Percentiles rank a stretch among this genome's conserved stretches.
phyloP scores from a whole-genome alignment of 2,888 invertebrate genomes.

The Melanostoma mellinum region DNA sequence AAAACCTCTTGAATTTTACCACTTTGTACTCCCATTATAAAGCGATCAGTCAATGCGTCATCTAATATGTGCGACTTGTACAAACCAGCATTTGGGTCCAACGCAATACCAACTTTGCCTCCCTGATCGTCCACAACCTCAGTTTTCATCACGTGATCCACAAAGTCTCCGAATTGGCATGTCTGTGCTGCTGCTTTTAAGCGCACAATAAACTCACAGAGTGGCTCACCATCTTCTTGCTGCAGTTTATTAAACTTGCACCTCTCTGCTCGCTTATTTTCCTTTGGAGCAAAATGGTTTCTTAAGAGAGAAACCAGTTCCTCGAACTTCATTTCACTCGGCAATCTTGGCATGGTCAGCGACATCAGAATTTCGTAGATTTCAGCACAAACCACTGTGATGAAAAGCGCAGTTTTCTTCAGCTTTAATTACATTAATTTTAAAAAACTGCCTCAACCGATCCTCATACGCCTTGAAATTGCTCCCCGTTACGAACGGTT shows the following conservation, averaged over 20 bases:
- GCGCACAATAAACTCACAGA: conserved; percentile 6
- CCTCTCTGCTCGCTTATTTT: background rate
- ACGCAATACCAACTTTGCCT: conserved; percentile 67
- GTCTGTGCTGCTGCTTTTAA: conserved; percentile 13
- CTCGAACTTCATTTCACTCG: background rate
- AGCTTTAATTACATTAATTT: background rate
- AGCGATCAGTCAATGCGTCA: conserved; percentile 1
- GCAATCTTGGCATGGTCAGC: background rate
- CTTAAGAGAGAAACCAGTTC: background rate
- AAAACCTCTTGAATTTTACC: conserved; percentile 5
- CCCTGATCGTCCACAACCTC: background rate
- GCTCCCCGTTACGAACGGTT: too few relatives aligned
- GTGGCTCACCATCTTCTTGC: conserved; percentile 9
- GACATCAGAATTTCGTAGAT: background rate
- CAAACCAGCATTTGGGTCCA: background rate
- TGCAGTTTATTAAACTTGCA: background rate
- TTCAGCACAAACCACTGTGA: background rate
- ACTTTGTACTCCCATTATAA: conserved; percentile 14
- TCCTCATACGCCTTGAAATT: background rate
- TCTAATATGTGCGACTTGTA: conserved; percentile 11
- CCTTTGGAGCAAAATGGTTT: background rate
- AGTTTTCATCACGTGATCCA: conserved; percentile 18
- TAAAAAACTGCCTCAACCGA: background rate
- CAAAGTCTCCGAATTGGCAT: conserved; percentile 8
- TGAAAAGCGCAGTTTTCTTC: background rate